Evolutionary conservation across 2,797 vertebrate genomes (phyloP), one percentile per base, ranked within the genome.

Genomic region (Pseudomugil gertrudae): DNA sequence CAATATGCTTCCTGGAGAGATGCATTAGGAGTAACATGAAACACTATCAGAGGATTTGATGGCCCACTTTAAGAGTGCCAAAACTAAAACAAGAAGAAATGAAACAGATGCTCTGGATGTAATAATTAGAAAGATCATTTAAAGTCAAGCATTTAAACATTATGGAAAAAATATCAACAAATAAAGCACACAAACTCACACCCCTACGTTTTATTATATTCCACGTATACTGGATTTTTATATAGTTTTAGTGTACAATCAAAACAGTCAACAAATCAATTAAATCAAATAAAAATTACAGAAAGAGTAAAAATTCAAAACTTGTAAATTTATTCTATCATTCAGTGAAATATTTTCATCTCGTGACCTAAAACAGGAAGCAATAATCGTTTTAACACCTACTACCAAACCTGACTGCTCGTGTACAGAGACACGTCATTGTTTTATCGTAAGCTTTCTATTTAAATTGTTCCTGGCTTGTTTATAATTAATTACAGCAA

Each of bases 171-270:
- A 40, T 24, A 9, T 43, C 33, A 33, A 29, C 27, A 50, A 50
- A 64, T 40, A 52, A 26, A 59, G 50, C 66, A 74, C 59, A 69
- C 51, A 69, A 69, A 69, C 69, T 1, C 72, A 69, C 29, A 72
- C 79, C 50, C 79, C 86, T 89, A 89, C 19, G 33, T 84, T 90
- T 90, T 88, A 86, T 86, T 92, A 69, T 74, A 67, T 82, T 68
- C 33, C 70, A 90, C 81, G 65, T 78, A 57, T 79, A 81, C 65
- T 79, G 80, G 17, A 50, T 21, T 71, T 59, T 63, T 32, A 65
- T 63, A 86, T 71, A 74, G 53, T 81, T 84, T 76, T 24, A 69
- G 51, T 74, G 78, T 73, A 74, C 43, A 80, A 59, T 61, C 9
- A 54, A 78, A 83, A 86, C 54, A 74, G 64, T 63, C 19, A 82